Conservation (phyloP, 1,140 invertebrate genomes). For the Lamellibrachia luymesi region DNA sequence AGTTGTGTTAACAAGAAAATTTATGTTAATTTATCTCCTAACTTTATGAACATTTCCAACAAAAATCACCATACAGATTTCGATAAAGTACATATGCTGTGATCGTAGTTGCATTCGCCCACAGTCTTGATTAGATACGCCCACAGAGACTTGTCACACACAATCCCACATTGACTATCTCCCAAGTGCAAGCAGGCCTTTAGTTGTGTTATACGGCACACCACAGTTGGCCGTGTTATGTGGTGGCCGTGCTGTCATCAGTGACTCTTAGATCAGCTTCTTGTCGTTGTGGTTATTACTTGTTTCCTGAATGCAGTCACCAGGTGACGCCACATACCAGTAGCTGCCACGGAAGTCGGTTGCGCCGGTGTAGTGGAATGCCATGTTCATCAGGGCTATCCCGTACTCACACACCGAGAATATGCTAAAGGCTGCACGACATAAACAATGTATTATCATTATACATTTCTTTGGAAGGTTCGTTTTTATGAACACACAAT, state of each 20-base stretch:
- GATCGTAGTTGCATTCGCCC: neutral
- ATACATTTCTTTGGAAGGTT: too few relatives aligned
- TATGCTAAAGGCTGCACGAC: conserved; percentile 18
- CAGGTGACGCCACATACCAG: neutral
- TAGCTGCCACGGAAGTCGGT: conserved; percentile 15
- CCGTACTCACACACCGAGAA: conserved; percentile 24
- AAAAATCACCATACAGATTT: neutral
- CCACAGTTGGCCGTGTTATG: neutral
- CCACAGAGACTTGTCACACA: neutral
- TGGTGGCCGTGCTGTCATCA: neutral
- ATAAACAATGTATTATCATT: neutral
- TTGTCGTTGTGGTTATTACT: conserved; percentile 7
- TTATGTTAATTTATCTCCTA: too few relatives aligned
- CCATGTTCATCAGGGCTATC: conserved; percentile 21
- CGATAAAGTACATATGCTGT: neutral
- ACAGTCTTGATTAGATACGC: neutral
- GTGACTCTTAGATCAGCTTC: neutral
- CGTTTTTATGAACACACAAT: too few relatives aligned
- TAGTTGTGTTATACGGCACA: too few relatives aligned
- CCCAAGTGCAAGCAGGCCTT: too few relatives aligned
- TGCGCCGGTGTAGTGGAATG: conserved; percentile 23
- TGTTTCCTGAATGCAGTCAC: neutral
- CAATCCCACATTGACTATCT: neutral
- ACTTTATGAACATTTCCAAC: too few relatives aligned
- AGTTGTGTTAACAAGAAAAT: too few relatives aligned